phyloP scores from a whole-genome alignment of 2,113 vertebrate genomes.

The Prolemur simus region DNA sequence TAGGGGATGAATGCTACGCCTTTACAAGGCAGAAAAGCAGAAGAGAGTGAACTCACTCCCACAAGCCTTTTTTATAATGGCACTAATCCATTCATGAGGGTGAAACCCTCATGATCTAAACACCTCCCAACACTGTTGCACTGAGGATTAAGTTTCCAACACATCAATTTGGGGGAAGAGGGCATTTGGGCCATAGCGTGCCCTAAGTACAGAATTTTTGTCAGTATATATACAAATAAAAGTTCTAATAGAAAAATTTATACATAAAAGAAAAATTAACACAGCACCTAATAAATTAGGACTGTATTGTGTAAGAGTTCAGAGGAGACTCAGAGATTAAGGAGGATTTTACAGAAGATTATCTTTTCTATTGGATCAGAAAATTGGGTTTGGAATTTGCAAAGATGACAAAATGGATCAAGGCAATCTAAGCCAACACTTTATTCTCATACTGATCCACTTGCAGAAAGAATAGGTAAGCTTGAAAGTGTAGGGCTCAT shows the following conservation, averaged over 20 bases:
- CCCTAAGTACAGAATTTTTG: not conserved
- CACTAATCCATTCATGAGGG: not conserved
- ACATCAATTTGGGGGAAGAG: not conserved
- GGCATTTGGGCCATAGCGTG: not conserved
- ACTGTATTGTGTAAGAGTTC: not conserved
- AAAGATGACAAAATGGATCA: not conserved
- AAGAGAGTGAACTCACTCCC: not conserved
- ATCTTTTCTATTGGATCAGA: not conserved
- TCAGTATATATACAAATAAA: not conserved
- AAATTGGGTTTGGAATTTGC: not conserved
- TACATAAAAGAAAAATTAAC: not conserved
- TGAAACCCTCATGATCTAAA: not conserved
- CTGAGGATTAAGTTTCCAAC: not conserved
- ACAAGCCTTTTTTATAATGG: not conserved
- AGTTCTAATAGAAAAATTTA: not conserved
- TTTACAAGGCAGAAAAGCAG: not conserved
- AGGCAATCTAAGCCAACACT: not conserved
- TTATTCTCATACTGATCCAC: not conserved
- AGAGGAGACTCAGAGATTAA: not conserved
- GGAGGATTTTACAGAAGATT: not conserved
- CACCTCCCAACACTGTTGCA: not conserved
- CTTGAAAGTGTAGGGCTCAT: not conserved
- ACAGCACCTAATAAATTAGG: not conserved
- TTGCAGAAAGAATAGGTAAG: not conserved
- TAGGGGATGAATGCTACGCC: not conserved